Conservation (phyloP, 2,888 invertebrate genomes). For the Heliconius charithonia region DNA sequence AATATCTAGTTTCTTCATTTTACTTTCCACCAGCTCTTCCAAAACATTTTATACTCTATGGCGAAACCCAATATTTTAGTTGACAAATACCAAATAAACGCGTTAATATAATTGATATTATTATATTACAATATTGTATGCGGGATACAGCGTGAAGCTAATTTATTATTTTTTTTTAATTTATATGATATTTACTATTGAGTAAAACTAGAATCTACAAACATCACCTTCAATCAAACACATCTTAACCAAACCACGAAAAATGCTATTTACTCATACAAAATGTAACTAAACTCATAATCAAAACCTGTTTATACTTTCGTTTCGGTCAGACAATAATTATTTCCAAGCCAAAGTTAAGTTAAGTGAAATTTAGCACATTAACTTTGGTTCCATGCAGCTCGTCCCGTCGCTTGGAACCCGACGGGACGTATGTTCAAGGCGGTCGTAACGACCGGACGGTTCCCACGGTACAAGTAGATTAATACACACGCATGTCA, state of each 20-base stretch:
- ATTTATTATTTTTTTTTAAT: no score
- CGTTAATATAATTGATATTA: not conserved
- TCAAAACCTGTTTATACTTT: constrained; percentile 3
- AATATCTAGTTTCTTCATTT: not conserved
- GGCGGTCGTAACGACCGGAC: constrained; percentile 35
- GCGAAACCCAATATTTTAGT: not conserved
- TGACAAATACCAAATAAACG: not conserved
- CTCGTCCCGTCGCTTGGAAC: constrained; percentile 2
- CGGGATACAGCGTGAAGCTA: no score
- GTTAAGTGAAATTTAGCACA: constrained; percentile 19
- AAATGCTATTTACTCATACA: not conserved
- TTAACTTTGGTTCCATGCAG: constrained; percentile 18
- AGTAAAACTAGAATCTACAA: not conserved
- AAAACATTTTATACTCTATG: not conserved
- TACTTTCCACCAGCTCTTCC: not conserved
- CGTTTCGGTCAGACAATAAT: constrained; percentile 8
- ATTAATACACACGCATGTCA: constrained; percentile 52
- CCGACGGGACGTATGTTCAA: constrained; percentile 22
- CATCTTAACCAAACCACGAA: not conserved
- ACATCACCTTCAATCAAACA: no score
- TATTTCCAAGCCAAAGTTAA: constrained; percentile 16
- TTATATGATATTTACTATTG: not conserved
- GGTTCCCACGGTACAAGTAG: constrained; percentile 48
- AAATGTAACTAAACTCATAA: not conserved
- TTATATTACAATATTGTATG: no score